Conservation (phyloP, 2,113 vertebrate genomes). For the Psettodes erumei region DNA sequence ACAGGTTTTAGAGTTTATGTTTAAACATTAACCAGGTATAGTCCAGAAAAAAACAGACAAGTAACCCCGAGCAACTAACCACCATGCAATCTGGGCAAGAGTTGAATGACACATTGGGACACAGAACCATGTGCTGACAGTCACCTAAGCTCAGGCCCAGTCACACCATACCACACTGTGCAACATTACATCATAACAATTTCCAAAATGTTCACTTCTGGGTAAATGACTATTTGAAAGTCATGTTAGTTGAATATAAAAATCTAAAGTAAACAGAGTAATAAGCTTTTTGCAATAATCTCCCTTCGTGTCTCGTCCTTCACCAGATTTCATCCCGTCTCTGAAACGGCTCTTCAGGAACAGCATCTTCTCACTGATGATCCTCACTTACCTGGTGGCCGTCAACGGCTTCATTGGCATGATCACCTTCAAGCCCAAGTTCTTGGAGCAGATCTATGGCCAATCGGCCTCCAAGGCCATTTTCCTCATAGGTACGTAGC, state of each 20-base stretch:
- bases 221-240: not conserved
- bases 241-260: not conserved
- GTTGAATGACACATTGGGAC: conserved; percentile 32
- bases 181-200: not conserved
- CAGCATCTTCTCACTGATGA: conserved; percentile 85
- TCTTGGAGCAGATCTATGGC: conserved; percentile 92
- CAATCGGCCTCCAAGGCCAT: conserved; percentile 91
- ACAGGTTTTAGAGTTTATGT: not conserved
- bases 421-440: conserved; percentile 97
- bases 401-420: conserved; percentile 94
- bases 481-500: conserved; percentile 90
- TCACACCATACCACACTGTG: not conserved
- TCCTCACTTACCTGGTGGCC: conserved; percentile 86
- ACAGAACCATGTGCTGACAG: not conserved
- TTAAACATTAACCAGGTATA: conserved; percentile 41
- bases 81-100: not conserved
- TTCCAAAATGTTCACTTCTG: not conserved
- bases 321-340: conserved; percentile 90
- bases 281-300: too few species aligned
- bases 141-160: not conserved
- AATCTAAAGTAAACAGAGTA: too few species aligned
- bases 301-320: not conserved
- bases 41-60: not conserved
- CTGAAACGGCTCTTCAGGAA: conserved; percentile 89
- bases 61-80: not conserved